Conservation (phyloP, 2,888 invertebrate genomes). For the Hanleya hanleyi region DNA sequence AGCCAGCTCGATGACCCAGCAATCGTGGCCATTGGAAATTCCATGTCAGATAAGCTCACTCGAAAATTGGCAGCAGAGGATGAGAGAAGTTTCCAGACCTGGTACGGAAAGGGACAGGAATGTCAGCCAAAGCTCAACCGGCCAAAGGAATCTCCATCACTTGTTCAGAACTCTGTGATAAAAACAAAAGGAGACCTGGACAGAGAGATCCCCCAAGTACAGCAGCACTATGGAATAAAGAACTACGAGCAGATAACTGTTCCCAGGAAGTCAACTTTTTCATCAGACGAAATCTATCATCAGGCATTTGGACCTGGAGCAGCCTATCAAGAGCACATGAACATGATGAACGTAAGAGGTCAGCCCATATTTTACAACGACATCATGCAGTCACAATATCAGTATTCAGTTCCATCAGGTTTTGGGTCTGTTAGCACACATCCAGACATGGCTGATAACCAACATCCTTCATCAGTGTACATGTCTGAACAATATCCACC, state of each 20-base stretch:
- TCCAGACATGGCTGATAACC: too few relatives aligned
- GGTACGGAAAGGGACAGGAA: neutral
- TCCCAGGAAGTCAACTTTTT: conserved; percentile 55
- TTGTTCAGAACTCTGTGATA: neutral
- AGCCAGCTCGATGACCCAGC: neutral
- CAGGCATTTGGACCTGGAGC: too few relatives aligned
- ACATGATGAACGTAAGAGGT: too few relatives aligned
- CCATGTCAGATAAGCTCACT: neutral
- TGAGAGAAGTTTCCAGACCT: neutral
- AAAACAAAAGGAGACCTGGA: neutral
- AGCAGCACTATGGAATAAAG: neutral
- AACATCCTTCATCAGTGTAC: too few relatives aligned
- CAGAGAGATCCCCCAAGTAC: neutral
- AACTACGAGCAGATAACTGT: conserved; percentile 58
- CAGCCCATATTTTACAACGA: too few relatives aligned
- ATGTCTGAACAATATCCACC: too few relatives aligned
- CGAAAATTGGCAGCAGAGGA: too few relatives aligned
- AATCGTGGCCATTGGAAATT: neutral
- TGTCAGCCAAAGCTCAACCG: neutral
- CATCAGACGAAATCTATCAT: conserved; percentile 63
- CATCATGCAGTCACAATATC: too few relatives aligned
- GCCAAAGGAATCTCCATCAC: neutral
- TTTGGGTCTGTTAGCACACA: too few relatives aligned
- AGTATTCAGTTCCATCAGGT: too few relatives aligned
- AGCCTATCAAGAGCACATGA: too few relatives aligned